Percentiles rank a stretch among this genome's conserved stretches.
phyloP scores from a whole-genome alignment of 2,797 vertebrate species.

The Anguilla marmorata region DNA sequence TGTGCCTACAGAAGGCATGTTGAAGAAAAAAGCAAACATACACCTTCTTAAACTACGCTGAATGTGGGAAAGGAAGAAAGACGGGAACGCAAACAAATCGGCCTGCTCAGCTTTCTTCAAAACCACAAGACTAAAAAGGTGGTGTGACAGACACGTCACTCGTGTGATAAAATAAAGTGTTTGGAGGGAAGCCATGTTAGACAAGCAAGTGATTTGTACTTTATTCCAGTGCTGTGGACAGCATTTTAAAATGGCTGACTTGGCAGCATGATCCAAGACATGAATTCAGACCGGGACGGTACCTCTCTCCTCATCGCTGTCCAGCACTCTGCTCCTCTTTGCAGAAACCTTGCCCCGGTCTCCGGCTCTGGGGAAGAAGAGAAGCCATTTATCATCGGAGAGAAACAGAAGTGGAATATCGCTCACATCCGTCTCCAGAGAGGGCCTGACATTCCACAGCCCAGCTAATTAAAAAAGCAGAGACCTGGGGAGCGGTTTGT shows the following conservation, averaged over 20 bases:
- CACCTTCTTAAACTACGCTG: background rate
- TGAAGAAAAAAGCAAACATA: background rate
- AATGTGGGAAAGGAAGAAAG: background rate
- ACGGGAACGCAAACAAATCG: no score
- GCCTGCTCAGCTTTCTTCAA: no score
- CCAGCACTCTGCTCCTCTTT: constrained; percentile 73
- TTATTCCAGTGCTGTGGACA: no score
- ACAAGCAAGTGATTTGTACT: background rate
- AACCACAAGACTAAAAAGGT: background rate
- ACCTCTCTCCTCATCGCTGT: constrained; percentile 65
- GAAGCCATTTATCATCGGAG: constrained; percentile 29
- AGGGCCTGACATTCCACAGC: background rate
- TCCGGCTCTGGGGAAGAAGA: constrained; percentile 47
- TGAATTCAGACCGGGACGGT: background rate
- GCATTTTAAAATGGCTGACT: background rate
- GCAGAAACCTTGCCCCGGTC: constrained; percentile 51
- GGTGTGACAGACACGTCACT: no score
- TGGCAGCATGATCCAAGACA: background rate
- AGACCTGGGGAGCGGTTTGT: no score
- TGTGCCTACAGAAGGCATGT: background rate
- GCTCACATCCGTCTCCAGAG: background rate
- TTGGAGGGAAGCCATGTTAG: background rate
- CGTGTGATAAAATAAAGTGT: background rate
- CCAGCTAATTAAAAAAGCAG: background rate
- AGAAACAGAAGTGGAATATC: background rate